phyloP scores from a whole-genome alignment of 2,888 invertebrate genomes.

The Campoletis raptor region DNA sequence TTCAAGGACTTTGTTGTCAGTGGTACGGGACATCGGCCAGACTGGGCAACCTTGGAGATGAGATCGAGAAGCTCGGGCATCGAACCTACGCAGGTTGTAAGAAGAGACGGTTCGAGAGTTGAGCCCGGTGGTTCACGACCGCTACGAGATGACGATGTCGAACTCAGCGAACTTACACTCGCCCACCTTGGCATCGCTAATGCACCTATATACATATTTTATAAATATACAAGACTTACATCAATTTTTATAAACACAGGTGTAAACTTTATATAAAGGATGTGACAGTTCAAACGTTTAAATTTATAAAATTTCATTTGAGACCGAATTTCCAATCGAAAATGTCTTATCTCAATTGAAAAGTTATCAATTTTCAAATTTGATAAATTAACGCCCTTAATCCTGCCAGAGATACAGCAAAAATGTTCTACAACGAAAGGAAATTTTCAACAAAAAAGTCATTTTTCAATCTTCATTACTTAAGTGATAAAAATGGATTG shows the following conservation, averaged over 20 bases:
- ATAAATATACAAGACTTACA: neutral
- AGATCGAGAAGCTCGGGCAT: slow-evolving; percentile 92
- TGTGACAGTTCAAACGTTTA: neutral
- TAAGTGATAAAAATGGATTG: neutral
- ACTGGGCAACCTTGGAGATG: slow-evolving; percentile 87
- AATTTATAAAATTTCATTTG: neutral
- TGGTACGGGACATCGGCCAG: slow-evolving; percentile 85
- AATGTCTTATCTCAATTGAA: neutral
- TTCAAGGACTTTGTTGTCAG: slow-evolving; percentile 90
- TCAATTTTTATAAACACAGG: neutral
- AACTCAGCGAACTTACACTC: slow-evolving; percentile 89
- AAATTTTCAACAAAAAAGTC: neutral
- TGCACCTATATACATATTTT: slow-evolving; percentile 87
- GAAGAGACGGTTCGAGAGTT: slow-evolving; percentile 88
- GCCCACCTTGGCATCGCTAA: slow-evolving; percentile 94
- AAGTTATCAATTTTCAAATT: neutral
- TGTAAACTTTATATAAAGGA: neutral
- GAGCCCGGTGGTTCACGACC: slow-evolving; percentile 83
- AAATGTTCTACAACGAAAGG: neutral
- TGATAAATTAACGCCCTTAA: neutral
- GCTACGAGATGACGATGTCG: slow-evolving; percentile 85
- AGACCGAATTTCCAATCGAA: neutral
- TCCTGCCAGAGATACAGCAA: neutral
- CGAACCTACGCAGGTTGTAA: slow-evolving; percentile 96
- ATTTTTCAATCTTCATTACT: neutral